Percentiles rank a stretch among this genome's conserved stretches.
Conservation (phyloP, 2,888 invertebrate genomes). For the Epiblema foenella region DNA sequence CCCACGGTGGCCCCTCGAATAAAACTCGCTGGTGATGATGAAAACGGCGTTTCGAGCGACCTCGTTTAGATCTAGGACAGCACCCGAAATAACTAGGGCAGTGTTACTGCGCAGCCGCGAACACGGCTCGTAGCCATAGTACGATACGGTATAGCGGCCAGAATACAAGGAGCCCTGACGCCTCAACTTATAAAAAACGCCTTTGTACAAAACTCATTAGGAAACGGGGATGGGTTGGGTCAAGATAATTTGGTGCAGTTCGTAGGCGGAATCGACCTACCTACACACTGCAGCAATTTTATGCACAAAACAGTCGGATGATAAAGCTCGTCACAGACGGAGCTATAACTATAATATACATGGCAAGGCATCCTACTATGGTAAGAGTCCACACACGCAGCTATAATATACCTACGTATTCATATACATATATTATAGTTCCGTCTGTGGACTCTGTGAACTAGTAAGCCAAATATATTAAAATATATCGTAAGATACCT, state of each 20-base stretch:
- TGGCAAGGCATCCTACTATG: too few species aligned
- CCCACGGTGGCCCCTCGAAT: slow-evolving; percentile 78
- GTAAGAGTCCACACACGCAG: too few species aligned
- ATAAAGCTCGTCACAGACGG: too few species aligned
- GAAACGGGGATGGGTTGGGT: slow-evolving; percentile 50
- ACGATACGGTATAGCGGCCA: slow-evolving; percentile 57
- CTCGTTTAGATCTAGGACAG: slow-evolving; percentile 80
- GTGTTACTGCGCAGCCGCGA: slow-evolving; percentile 78
- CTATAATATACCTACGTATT: too few species aligned
- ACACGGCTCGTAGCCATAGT: slow-evolving; percentile 67
- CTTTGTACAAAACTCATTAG: slow-evolving; percentile 10
- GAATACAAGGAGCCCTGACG: slow-evolving; percentile 51
- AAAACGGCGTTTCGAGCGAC: slow-evolving; percentile 75
- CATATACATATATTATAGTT: too few species aligned
- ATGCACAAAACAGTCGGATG: slow-evolving; percentile 48
- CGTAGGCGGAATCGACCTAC: slow-evolving; percentile 70
- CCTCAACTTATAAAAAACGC: not conserved
- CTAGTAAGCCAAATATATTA: too few species aligned
- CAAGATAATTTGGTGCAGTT: slow-evolving; percentile 52
- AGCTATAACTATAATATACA: too few species aligned
- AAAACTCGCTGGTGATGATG: slow-evolving; percentile 75
- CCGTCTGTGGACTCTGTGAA: too few species aligned
- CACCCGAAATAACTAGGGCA: slow-evolving; percentile 83
- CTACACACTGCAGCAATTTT: slow-evolving; percentile 57
- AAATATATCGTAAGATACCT: too few species aligned